A percentile compares a stretch with the other conserved stretches of the same genome.
Conservation (phyloP, 2,113 vertebrate genomes). For the Gallinago paraguaiae region DNA sequence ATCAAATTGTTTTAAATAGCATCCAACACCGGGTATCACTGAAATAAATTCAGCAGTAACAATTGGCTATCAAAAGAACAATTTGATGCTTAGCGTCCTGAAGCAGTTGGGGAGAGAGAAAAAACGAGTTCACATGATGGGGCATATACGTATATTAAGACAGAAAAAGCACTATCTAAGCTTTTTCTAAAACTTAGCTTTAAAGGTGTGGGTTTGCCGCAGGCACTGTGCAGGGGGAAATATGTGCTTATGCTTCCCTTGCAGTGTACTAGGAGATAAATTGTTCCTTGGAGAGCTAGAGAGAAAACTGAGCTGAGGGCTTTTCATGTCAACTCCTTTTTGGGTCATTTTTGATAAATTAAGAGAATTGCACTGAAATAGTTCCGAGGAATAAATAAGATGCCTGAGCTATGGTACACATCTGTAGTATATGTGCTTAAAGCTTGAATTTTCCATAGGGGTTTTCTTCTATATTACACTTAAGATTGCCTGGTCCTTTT, state of each 20-base stretch:
- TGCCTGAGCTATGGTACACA: background rate
- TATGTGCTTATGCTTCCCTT: background rate
- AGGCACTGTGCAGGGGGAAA: background rate
- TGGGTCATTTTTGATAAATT: conserved; percentile 8
- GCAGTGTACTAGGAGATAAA: background rate
- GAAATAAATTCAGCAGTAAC: background rate
- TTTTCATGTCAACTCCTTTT: conserved; percentile 32
- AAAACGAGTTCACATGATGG: background rate
- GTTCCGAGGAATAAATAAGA: conserved; percentile 26
- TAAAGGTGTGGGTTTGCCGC: background rate
- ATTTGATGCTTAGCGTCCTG: background rate
- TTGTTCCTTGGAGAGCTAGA: background rate
- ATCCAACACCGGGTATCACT: background rate
- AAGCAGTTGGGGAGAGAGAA: background rate
- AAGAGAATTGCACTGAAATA: background rate
- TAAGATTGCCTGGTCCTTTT: background rate
- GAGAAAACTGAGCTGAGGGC: background rate
- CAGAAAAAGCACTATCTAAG: background rate
- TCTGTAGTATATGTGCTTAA: background rate
- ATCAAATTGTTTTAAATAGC: background rate
- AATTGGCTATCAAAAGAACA: background rate
- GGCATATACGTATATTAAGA: background rate
- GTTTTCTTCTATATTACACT: background rate
- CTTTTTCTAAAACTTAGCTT: background rate
- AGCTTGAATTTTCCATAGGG: conserved; percentile 9